Evolutionary conservation across 2,888 invertebrate species (phyloP), one percentile per base, ranked within the genome.

Genomic region (Tachina grossa): DNA sequence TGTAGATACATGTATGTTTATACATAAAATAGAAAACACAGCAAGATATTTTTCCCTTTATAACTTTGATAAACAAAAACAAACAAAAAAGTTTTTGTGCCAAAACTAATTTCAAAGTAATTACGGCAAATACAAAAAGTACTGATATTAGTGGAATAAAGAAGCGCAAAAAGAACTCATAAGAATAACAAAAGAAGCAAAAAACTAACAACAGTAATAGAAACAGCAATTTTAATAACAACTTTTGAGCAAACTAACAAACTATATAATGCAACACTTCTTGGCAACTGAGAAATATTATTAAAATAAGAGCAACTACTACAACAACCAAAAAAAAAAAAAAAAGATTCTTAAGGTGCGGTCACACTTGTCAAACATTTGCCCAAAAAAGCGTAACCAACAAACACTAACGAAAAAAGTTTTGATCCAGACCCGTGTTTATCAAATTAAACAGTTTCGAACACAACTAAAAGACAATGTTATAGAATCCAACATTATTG

Each of bases 91-190:
- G 89, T 90, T 91, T n/a, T 89, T 88, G 87, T 77, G 79, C 88
- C 89, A 89, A 90, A 91, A 90, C 90, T 91, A 90, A 91, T 91
- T 90, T 91, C 90, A 90, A 90, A 90, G 91, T 90, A 91, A 91
- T 90, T 91, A 91, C 89, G 88, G 87, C 89, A 76, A 79, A 89
- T 89, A 90, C 89, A 91, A 90, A n/a, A 91, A 90, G 88, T 90
- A 89, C 89, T 89, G 90, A 91, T 90, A 89, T 90, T 90, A 76
- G 84, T 75, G 81, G 78, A 86, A 84, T 66, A 31, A 31, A 31
- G 31, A 31, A 31, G 31, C 31, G 31, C 31, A 31, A 31, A 31
- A 31, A 31, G 31, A 31, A 31, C 31, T 5, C 31, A 6, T 31
- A 74, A 74, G 59, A 74, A 74, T n/a, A 66, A 71, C 1, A 47